Conservation (phyloP, 2,113 vertebrate genomes). For the Heterotis niloticus region DNA sequence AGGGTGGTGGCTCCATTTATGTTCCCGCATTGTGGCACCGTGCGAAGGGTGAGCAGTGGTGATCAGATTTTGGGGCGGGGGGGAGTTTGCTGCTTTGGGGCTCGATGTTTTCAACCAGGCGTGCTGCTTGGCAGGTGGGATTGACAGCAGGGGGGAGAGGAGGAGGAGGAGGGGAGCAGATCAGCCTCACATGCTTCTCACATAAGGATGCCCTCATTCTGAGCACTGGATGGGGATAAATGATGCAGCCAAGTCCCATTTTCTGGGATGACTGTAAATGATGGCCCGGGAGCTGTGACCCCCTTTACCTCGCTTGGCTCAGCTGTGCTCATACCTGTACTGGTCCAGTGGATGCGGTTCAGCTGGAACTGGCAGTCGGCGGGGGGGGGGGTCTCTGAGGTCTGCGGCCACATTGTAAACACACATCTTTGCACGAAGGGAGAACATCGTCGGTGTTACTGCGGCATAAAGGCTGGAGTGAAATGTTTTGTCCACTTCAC, state of each 20-base stretch:
- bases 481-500: background rate
- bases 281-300: background rate
- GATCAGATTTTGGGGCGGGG: no score
- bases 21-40: constrained; percentile 15
- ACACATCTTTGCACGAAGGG: no score
- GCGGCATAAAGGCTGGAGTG: background rate
- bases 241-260: background rate
- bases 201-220: background rate
- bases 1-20: background rate
- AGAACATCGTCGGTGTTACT: background rate
- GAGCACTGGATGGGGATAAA: background rate
- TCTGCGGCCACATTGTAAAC: background rate
- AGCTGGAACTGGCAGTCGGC: background rate
- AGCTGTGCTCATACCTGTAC: background rate
- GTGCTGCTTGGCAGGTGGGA: background rate
- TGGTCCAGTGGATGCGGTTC: background rate
- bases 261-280: background rate
- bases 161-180: background rate
- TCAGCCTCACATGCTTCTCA: background rate
- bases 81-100: no score
- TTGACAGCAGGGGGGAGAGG: background rate
- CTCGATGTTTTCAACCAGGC: background rate
- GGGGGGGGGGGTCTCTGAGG: background rate
- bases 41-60: no score
- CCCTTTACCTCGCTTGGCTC: background rate